Evolutionary conservation across 2,113 vertebrate genomes (phyloP).

Genomic region (Heterochromis multidens): DNA sequence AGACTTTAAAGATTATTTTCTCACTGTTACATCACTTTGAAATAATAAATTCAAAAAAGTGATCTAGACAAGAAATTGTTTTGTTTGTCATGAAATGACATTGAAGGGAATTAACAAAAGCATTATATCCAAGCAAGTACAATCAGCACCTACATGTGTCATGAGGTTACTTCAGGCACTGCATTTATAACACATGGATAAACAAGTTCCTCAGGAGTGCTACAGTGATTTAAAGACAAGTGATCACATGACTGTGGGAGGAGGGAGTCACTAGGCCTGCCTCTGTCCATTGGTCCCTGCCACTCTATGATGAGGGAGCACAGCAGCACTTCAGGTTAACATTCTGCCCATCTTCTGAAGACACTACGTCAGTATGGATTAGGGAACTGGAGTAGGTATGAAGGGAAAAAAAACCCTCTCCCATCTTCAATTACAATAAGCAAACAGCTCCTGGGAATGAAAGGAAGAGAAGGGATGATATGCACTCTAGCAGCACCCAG

Average conservation of each 20-base stretch:
- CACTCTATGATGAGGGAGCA: constrained; percentile 11
- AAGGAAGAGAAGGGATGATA: not conserved
- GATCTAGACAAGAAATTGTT: not conserved
- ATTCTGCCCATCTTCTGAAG: constrained; percentile 50
- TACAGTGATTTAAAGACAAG: not conserved
- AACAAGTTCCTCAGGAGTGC: constrained; percentile 6
- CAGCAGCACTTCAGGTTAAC: constrained; percentile 52
- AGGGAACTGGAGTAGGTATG: constrained; percentile 71
- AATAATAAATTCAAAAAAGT: not conserved
- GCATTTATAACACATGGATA: constrained; percentile 54
- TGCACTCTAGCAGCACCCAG: constrained; percentile 17
- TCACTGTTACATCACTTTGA: not conserved
- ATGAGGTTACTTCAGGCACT: constrained; percentile 24
- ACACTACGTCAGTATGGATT: constrained; percentile 79
- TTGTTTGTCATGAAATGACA: not conserved
- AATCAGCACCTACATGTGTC: not conserved
- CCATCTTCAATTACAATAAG: constrained; percentile 83
- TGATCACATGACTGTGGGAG: not conserved
- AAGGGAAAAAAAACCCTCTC: constrained; percentile 61
- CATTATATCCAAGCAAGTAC: not conserved
- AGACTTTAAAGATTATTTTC: not conserved
- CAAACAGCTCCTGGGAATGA: constrained; percentile 81
- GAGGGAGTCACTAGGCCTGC: not conserved
- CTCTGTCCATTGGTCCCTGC: not conserved
- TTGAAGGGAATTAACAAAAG: not conserved